Conservation (phyloP, 2,888 invertebrate species). For the Anodontia alba region DNA sequence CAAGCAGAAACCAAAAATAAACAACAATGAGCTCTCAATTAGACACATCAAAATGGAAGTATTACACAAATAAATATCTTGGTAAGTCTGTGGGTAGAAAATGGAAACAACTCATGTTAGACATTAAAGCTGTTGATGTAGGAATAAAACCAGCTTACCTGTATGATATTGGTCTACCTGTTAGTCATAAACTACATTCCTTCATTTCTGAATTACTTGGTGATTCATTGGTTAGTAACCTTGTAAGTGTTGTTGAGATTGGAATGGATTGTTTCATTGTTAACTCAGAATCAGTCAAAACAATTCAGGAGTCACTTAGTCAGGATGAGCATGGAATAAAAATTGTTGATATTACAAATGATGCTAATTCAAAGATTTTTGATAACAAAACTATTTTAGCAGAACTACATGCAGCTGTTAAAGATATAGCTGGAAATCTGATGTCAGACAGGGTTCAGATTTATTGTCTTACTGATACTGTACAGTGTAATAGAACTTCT, state of each 20-base stretch:
- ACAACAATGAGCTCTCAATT: neutral
- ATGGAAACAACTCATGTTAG: conserved; percentile 38
- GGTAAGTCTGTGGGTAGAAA: conserved; percentile 27
- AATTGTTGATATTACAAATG: conserved; percentile 1
- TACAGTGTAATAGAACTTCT: conserved; percentile 56
- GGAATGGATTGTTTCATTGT: conserved; percentile 61
- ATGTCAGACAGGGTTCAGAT: neutral
- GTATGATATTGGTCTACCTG: conserved; percentile 54
- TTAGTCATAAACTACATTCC: conserved; percentile 12
- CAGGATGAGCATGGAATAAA: neutral
- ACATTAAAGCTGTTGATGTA: conserved; percentile 58
- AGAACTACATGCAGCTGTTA: neutral
- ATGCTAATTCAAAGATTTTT: neutral
- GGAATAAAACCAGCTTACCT: conserved; percentile 65
- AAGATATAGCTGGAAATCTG: neutral
- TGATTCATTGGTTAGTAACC: conserved; percentile 36
- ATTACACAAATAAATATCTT: conserved; percentile 24
- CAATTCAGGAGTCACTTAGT: neutral
- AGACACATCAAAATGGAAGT: conserved; percentile 22
- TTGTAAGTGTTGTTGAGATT: conserved; percentile 52
- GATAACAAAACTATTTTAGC: neutral
- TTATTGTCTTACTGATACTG: neutral
- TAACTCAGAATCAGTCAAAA: conserved; percentile 36
- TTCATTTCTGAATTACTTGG: conserved; percentile 42
- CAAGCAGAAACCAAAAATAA: too few species aligned